Evolutionary conservation across 2,888 invertebrate species (phyloP).

Genomic region (Trissolcus brochymenae): DNA sequence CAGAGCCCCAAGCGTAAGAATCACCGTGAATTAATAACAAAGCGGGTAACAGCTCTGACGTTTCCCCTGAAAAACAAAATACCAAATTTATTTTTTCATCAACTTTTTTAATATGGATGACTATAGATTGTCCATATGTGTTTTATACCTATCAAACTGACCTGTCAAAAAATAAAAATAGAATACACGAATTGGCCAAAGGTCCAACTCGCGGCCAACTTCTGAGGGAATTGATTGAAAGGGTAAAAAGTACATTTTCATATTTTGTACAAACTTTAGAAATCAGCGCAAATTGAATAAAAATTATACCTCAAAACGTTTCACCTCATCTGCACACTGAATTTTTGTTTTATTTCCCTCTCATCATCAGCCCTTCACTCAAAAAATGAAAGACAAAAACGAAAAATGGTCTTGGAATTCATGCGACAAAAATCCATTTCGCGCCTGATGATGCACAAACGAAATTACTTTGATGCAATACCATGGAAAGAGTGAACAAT

Average conservation of each 20-base stretch:
- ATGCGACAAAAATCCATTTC: conserved; percentile 45
- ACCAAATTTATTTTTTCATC: conserved; percentile 38
- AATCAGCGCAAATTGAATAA: no score
- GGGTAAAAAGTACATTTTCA: no score
- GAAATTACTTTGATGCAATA: conserved; percentile 50
- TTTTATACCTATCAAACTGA: no score
- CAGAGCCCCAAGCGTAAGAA: conserved; percentile 97
- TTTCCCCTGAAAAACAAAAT: conserved; percentile 76
- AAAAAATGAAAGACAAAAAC: no score
- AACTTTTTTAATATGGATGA: no score
- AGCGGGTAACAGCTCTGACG: conserved; percentile 84
- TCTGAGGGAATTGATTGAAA: no score
- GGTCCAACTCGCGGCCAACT: no score
- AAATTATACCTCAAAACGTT: no score
- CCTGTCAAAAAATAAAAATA: no score
- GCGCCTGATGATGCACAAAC: conserved; percentile 44
- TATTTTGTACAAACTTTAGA: background rate
- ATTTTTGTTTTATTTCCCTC: background rate
- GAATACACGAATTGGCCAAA: no score
- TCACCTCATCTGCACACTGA: no score
- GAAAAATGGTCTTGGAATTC: conserved; percentile 27
- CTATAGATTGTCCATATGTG: no score
- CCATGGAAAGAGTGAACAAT: conserved; percentile 49
- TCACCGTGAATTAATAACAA: conserved; percentile 95
- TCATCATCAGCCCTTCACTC: background rate